A percentile compares a stretch with the other conserved stretches of the same genome.
Evolutionary conservation across 2,888 invertebrate species (phyloP).

Genomic region (Drosophila phalerata): DNA sequence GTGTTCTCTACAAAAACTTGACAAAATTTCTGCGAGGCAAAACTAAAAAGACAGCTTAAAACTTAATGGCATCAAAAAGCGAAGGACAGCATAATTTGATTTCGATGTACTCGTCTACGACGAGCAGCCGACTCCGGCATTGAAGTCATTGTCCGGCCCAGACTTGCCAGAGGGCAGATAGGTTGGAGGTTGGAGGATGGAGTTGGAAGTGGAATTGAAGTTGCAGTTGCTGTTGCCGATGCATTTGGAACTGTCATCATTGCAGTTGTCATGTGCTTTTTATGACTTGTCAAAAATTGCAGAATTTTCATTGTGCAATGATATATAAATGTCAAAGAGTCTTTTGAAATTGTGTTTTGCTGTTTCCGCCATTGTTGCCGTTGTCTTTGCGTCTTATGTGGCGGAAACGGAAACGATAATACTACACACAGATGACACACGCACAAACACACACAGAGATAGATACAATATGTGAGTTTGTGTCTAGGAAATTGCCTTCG

Average conservation of each 20-base stretch:
- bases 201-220: constrained; percentile 1
- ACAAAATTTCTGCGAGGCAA: constrained; percentile 3
- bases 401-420: constrained; percentile 76
- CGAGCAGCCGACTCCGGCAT: constrained; percentile 24
- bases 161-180: constrained; percentile 22
- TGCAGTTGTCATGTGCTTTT: constrained; percentile 63
- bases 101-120: constrained; percentile 41
- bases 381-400: constrained; percentile 50
- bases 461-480: too few relatives aligned
- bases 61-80: constrained; percentile 36
- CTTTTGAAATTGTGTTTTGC: constrained; percentile 70
- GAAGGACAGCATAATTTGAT: constrained; percentile 49
- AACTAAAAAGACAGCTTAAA: constrained; percentile 49
- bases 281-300: constrained; percentile 75
- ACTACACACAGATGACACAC: constrained; percentile 23
- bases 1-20: constrained; percentile 23
- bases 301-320: constrained; percentile 73
- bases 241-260: constrained; percentile 4
- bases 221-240: constrained; percentile 10
- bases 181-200: neutral
- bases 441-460: neutral
- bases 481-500: too few relatives aligned
- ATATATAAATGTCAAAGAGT: constrained; percentile 81
- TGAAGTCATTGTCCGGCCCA: constrained; percentile 40
- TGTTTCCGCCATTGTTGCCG: constrained; percentile 45